Evolutionary conservation across 2,797 vertebrate species (phyloP).

Genomic region (Prunella strophiata): DNA sequence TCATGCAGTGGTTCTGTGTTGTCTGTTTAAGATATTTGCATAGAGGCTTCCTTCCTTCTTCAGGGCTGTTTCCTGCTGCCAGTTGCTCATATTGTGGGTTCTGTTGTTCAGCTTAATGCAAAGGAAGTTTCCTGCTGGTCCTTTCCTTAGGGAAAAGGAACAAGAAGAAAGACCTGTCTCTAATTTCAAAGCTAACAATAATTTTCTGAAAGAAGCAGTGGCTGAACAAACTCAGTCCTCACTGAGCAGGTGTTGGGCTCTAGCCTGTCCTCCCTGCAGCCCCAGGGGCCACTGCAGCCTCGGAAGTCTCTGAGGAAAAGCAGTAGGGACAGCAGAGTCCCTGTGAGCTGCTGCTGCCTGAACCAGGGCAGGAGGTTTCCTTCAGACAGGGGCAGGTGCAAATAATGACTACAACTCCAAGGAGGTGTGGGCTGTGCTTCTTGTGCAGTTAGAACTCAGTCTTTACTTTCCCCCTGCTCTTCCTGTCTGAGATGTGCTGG

Average conservation of each 20-base stretch:
- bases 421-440: background rate
- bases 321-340: background rate
- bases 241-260: background rate
- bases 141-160: background rate
- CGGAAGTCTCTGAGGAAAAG: background rate
- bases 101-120: background rate
- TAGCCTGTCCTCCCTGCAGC: background rate
- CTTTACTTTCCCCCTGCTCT: background rate
- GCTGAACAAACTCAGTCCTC: background rate
- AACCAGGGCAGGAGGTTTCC: background rate
- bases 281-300: rapidly evolving
- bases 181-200: background rate
- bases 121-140: background rate
- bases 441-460: background rate
- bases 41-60: background rate
- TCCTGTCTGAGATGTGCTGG: rapidly evolving
- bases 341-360: background rate
- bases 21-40: background rate
- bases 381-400: background rate
- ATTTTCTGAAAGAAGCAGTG: background rate
- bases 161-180: background rate
- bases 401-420: rapidly evolving
- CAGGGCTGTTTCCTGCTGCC: background rate
- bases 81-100: background rate
- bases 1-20: background rate